Percentiles rank a stretch among this genome's conserved stretches.
phyloP scores from a whole-genome alignment of 2,888 invertebrate genomes.

The Lagria hirta region DNA sequence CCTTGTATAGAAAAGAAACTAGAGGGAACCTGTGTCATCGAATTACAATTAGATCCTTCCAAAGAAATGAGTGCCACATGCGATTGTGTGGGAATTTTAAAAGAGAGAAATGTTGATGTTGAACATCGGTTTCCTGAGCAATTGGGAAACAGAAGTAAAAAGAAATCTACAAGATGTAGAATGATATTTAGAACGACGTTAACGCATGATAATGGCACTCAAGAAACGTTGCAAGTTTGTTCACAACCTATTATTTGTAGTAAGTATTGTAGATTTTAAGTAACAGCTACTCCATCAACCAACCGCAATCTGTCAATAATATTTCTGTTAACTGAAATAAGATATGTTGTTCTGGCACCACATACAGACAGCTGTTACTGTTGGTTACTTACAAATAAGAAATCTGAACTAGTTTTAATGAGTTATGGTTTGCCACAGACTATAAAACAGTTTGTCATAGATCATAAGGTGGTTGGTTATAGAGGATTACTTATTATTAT shows the following conservation, averaged over 20 bases:
- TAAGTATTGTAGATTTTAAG: too few species aligned
- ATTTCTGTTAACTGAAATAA: too few species aligned
- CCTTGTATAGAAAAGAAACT: conserved; percentile 87
- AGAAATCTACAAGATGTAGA: conserved; percentile 92
- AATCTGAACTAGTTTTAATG: too few species aligned
- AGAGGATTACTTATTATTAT: too few species aligned
- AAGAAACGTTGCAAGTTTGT: conserved; percentile 84
- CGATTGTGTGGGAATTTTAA: conserved; percentile 96
- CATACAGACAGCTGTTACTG: too few species aligned
- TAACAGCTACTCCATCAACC: too few species aligned
- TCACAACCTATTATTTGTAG: conserved; percentile 92
- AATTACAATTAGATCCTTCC: conserved; percentile 85
- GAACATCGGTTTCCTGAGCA: conserved; percentile 87
- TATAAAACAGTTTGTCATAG: too few species aligned
- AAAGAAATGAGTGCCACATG: conserved; percentile 92
- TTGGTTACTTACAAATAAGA: too few species aligned
- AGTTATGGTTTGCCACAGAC: too few species aligned
- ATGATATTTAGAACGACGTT: conserved; percentile 91
- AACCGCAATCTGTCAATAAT: too few species aligned
- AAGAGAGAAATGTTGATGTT: conserved; percentile 95
- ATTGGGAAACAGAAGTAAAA: conserved; percentile 77
- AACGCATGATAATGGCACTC: conserved; percentile 72
- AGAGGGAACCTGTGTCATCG: conserved; percentile 93
- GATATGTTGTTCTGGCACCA: too few species aligned
- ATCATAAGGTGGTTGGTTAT: too few species aligned